Conservation (phyloP, 1,140 invertebrate species). For the Bombus consobrinus region DNA sequence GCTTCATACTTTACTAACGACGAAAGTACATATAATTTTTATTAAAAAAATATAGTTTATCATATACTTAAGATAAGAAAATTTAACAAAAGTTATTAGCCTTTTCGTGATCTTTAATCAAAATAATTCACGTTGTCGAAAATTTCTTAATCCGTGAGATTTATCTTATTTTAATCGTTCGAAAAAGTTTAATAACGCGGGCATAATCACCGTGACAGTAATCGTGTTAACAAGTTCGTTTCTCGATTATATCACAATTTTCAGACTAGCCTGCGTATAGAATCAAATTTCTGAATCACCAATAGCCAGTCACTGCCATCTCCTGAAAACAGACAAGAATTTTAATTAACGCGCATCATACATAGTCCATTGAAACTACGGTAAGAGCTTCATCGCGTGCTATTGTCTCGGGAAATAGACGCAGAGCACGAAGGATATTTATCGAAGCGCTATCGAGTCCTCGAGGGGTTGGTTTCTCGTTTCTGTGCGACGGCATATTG, state of each 20-base stretch:
- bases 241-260: neutral
- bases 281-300: neutral
- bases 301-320: neutral
- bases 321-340: constrained; percentile 1
- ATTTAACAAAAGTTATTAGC: no score
- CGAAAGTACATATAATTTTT: no score
- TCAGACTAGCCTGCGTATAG: neutral
- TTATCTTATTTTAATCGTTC: no score
- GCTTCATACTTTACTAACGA: no score
- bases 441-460: neutral
- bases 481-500: neutral
- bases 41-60: no score
- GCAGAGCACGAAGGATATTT: constrained; percentile 21
- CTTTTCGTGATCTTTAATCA: no score
- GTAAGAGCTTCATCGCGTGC: constrained; percentile 17
- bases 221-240: no score
- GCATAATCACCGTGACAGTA: no score
- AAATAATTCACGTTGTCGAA: no score
- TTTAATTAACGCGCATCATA: constrained; percentile 33
- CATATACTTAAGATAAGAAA: no score
- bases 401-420: constrained; percentile 32
- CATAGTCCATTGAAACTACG: constrained; percentile 6
- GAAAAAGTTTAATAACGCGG: no score
- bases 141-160: no score
- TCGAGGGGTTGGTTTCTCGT: neutral